Conservation (phyloP, 2,888 invertebrate genomes). For the Hirtodrosophila alboralis region DNA sequence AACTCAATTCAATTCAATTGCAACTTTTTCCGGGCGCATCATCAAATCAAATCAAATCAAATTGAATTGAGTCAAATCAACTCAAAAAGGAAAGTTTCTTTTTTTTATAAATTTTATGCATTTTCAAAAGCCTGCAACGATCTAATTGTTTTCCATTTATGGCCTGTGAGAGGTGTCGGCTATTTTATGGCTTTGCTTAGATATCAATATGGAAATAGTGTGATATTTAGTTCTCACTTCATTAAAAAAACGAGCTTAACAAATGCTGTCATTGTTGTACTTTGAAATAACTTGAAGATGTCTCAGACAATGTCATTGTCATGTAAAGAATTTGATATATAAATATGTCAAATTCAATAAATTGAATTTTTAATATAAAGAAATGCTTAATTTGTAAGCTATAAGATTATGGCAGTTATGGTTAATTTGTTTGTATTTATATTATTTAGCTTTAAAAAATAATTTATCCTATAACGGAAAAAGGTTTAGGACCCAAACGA, state of each 20-base stretch:
- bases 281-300: conserved; percentile 2
- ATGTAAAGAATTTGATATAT: not conserved
- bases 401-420: conserved; percentile 1
- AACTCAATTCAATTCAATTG: conserved; percentile 68
- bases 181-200: conserved; percentile 52
- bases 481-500: too few relatives aligned
- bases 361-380: not conserved
- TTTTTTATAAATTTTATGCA: not conserved
- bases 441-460: not conserved
- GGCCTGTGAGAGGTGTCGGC: conserved; percentile 55
- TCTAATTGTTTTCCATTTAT: conserved; percentile 40
- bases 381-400: conserved; percentile 1
- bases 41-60: conserved; percentile 62
- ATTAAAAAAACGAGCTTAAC: conserved; percentile 16
- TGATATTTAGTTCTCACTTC: conserved; percentile 26
- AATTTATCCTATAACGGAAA: too few relatives aligned
- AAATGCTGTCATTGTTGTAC: conserved; percentile 28
- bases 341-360: not conserved
- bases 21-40: conserved; percentile 65
- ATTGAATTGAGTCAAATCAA: conserved; percentile 61
- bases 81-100: conserved; percentile 58
- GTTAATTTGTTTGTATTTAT: not conserved
- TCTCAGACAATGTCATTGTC: conserved; percentile 3
- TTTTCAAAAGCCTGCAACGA: conserved; percentile 15
- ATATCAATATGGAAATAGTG: conserved; percentile 12